Percentiles rank a stretch among this genome's conserved stretches.
Evolutionary conservation across 1,140 invertebrate genomes (phyloP).

Genomic region (Rhynchophorus ferrugineus): DNA sequence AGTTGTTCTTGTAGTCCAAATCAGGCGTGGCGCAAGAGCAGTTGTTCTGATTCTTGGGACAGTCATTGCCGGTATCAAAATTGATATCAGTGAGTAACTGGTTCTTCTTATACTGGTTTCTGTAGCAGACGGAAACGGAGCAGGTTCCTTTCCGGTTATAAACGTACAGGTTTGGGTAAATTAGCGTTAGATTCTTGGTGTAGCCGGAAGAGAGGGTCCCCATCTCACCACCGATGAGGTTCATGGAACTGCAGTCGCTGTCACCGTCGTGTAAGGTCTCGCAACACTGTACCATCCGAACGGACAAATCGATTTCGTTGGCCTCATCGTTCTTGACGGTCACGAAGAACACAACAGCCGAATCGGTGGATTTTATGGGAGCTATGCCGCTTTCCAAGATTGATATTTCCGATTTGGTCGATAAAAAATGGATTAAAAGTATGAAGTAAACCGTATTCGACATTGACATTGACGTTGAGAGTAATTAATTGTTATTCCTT

Average conservation of each 20-base stretch:
- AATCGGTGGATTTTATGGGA: conserved; percentile 17
- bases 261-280: conserved; percentile 12
- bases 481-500: no score
- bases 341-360: conserved; percentile 21
- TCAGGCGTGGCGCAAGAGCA: conserved; percentile 20
- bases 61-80: conserved; percentile 19
- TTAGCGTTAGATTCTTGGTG: conserved; percentile 21
- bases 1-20: conserved; percentile 17
- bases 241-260: conserved; percentile 18
- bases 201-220: conserved; percentile 12
- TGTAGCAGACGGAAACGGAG: conserved; percentile 14
- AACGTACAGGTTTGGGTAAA: conserved; percentile 24
- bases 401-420: conserved; percentile 9
- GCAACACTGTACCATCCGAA: conserved; percentile 22
- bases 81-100: conserved; percentile 11
- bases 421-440: not conserved
- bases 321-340: conserved; percentile 19
- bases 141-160: conserved; percentile 18
- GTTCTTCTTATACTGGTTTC: conserved; percentile 14
- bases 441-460: no score
- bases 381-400: conserved; percentile 13
- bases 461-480: no score
- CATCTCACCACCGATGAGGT: conserved; percentile 23
- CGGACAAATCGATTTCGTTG: conserved; percentile 20
- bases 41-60: not conserved